Evolutionary conservation across 2,888 invertebrate genomes (phyloP).

Genomic region (Sycophila texana): DNA sequence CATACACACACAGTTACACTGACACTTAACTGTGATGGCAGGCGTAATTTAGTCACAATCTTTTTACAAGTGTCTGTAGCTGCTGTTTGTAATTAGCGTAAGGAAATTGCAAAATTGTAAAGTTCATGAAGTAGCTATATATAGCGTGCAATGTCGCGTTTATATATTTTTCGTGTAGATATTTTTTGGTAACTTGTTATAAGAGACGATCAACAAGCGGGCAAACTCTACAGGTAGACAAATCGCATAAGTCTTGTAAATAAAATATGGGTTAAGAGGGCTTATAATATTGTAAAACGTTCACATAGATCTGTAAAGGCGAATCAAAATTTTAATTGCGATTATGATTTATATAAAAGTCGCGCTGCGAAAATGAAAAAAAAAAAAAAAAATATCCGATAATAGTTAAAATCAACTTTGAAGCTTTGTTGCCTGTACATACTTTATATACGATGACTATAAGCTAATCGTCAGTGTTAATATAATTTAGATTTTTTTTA

Average conservation of each 20-base stretch:
- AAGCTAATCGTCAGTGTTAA: conserved; percentile 34
- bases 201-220: conserved; percentile 14
- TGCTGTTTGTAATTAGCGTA: conserved; percentile 15
- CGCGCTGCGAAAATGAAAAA: conserved; percentile 43
- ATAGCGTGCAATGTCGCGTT: conserved; percentile 21
- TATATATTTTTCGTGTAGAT: conserved; percentile 72
- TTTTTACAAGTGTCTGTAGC: conserved; percentile 36
- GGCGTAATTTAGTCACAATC: conserved; percentile 38
- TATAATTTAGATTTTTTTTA: conserved; percentile 33
- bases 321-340: conserved; percentile 54
- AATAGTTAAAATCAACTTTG: background rate
- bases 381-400: background rate
- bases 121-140: conserved; percentile 30
- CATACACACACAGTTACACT: background rate
- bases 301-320: conserved; percentile 47
- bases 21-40: background rate
- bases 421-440: conserved; percentile 41
- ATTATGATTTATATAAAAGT: conserved; percentile 47
- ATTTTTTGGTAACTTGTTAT: conserved; percentile 73
- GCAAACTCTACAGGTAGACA: conserved; percentile 32
- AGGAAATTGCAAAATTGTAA: conserved; percentile 31
- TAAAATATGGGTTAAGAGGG: conserved; percentile 33
- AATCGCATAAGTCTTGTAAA: conserved; percentile 45
- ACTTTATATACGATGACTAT: conserved; percentile 39
- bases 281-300: conserved; percentile 45